Evolutionary conservation across 2,797 vertebrate species (phyloP), one percentile per base, ranked within the genome.

Genomic region (Chaenodraco wilsoni): DNA sequence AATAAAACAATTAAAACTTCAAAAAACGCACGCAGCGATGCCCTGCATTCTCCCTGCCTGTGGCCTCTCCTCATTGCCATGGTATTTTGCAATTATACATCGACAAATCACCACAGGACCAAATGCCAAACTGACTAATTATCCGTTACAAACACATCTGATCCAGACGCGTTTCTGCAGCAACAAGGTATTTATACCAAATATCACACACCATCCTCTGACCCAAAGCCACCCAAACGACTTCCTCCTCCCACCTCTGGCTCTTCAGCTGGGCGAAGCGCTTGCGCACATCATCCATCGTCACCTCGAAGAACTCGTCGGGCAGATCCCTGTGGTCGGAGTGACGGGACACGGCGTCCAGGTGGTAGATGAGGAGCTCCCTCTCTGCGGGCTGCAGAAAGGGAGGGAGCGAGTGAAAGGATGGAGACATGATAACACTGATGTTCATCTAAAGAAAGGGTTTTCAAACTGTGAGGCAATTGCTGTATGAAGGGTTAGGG

Each of bases 281-380:
- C 71, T 96, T 97, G 76, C 96, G 92, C 69, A 99, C 92, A 1
- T 99, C 98, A 2, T 99, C 98, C 82, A 99, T 83, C 0, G 98
- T 99, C 83, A 99, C 95, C 75, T 99, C 97, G 67, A 99, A 99
- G 90, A 99, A 99, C 67, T 98, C 96, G 2, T 99, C 97, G 0
- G 98, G 96, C 60, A 96, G 93, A 54, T 98, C 96, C 0, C 73
- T 62, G 10, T 84, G 48, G 41, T 72, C 19, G 0, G 66, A 72
- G 4, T 60, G 76, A n/a, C 51, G 84, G 55, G 90, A 84, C 31
- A 92, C 85, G 0, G 91, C 87, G 83, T 98, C 98, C 49, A 96
- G 88, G 86, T 98, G 96, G 89, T 95, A 99, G 13, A 99, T 80
- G 37, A 99, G 89, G 0, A 95, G 84, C 49, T 97, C 95, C 82